Base-by-base conservation (phyloP, 2,113 vertebrate genomes). In the Podarcis muralis region DNA sequence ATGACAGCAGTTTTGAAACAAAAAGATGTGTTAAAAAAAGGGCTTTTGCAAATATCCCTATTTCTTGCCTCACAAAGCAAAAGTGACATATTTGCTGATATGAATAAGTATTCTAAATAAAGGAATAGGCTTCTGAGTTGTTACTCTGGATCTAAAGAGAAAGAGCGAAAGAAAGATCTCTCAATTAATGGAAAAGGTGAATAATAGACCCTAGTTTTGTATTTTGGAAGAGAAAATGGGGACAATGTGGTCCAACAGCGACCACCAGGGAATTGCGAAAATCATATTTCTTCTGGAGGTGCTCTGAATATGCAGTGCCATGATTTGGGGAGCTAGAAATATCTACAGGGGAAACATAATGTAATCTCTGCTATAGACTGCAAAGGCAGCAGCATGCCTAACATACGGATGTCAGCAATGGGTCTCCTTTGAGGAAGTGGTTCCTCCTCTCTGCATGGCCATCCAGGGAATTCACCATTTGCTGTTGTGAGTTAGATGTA, bases 401-500 rank as follows among this genome's bases (percentile, higher is more conserved):
- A 66, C 3, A 35, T 53, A 83, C 32, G 40, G 86, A 59, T 81
- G 84, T 81, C 89, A 88, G 74, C 82, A 72, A 11, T 68, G 78
- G 27, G n/a, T 27, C 27, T 48, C 4, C 22, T 18, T 83, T 66
- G 77, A 90, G 86, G 78, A 83, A 90, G 72, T 68, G 81, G 1
- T 57, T 86, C n/a, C 72, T 91, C 35, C 76, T 89, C 71, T 85
- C 87, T 79, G 12, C 82, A 48, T 75, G 85, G 53, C 30, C 69
- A 78, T 87, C 72, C 65, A 81, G 68, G 83, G 85, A 75, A 66
- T 75, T 86, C 87, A 69, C 18, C 18, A 16, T 87, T 86, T 87
- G 66, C 30, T 90, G 0, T 68, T 77, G 66, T 85, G 76, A 92
- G 85, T 81, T 90, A 71, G 82, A 83, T 80, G 84, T 90, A 84